Evolutionary conservation across 2,113 vertebrate species (phyloP), one percentile per base, ranked within the genome.

Genomic region (Megaceryle maxima): DNA sequence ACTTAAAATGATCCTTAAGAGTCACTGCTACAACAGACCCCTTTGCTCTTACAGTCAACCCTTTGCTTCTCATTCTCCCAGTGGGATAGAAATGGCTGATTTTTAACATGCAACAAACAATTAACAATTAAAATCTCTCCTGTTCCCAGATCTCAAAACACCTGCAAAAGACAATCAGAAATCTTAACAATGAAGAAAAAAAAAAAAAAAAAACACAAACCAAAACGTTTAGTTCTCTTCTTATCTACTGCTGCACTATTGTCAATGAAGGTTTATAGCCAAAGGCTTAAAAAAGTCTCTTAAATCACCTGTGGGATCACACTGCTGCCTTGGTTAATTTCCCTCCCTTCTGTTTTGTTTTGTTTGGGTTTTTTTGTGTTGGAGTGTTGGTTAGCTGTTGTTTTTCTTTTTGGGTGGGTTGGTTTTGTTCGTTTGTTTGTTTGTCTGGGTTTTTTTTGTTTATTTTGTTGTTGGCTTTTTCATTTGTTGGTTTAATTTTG

Each of bases 311-410:
- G 11, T 17, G 18, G 26, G 43, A 85, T 76, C 46, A 33, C 25
- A 82, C 5, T 50, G 15, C 41, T 76, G 26, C 50, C 46, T 73
- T 55, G 43, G 39, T 90, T 72, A 55, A 37, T 16, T 56, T 22
- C 11, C 10, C 2, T n/a, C 20, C 2, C 6, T 4, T 25, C 13
- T 51, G n/a, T n/a, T n/a, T n/a, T n/a, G n/a, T n/a, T n/a, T n/a
- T n/a, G n/a, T n/a, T n/a, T n/a, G 50, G 11, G 44, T 46, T 7
- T 51, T 24, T 51, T 51, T 51, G 12, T 50, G 48, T 51, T 51
- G 25, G 50, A 22, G 24, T 51, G 50, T 25, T 51, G 24, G 50
- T 25, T 48, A 19, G 46, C 20, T 48, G 46, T 48, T 19, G 46
- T 48, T 48, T 48, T 48, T 17, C 17, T 19, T 48, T 48, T 48